These are phyloP conservation scores for Cnemophilus loriae DNA, from an alignment of 2,113 vertebrate genomes.

Conservation along the genomic window DNA sequence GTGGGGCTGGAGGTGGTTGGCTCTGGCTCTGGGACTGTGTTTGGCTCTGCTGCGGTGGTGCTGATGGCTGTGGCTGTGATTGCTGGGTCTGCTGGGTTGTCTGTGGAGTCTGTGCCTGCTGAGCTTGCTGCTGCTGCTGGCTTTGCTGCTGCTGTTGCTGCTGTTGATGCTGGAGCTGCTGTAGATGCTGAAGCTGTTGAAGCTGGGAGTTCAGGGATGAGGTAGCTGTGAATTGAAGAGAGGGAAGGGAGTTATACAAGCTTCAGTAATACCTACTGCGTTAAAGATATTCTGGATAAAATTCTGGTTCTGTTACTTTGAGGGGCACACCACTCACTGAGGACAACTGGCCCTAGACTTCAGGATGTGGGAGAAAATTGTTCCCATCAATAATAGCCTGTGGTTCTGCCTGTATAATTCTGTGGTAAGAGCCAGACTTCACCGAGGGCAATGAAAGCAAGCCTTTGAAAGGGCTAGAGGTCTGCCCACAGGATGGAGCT, in stretches of 20 bases:
- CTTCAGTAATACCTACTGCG: neutral
- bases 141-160: conserved; percentile 76
- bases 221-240: conserved; percentile 84
- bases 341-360: neutral
- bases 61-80: conserved; percentile 46
- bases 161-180: conserved; percentile 91
- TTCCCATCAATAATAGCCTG: neutral
- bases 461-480: neutral
- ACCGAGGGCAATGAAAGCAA: neutral
- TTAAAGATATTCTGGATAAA: neutral
- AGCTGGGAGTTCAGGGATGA: conserved; percentile 98
- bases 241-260: conserved; percentile 6
- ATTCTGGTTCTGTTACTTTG: neutral
- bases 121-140: conserved; percentile 61
- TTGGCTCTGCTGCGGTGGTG: conserved; percentile 72
- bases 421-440: neutral
- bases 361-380: neutral
- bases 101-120: conserved; percentile 69
- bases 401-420: neutral
- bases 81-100: conserved; percentile 70
- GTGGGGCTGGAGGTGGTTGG: conserved; percentile 74
- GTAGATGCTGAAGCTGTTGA: conserved; percentile 97
- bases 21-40: conserved; percentile 76
- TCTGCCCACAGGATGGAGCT: neutral
- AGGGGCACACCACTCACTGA: neutral